These are phyloP conservation scores for Amphiprion clarkii DNA, from an alignment of 2,797 vertebrate species.

Conservation along the genomic window DNA sequence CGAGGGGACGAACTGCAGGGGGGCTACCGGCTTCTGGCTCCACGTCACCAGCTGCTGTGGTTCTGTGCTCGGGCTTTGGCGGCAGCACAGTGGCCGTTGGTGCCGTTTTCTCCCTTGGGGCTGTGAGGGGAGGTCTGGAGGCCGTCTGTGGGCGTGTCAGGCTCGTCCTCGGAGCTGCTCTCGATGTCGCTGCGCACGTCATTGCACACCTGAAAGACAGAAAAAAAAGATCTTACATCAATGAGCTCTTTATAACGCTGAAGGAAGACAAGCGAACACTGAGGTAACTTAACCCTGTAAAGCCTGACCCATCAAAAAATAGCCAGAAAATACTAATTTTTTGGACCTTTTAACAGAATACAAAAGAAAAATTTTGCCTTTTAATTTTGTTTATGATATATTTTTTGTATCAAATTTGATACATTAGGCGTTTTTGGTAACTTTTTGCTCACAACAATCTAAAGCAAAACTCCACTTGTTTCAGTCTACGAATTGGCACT, in stretches of 20 bases:
- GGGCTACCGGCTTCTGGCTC: conserved; percentile 15
- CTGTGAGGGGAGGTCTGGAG: conserved; percentile 61
- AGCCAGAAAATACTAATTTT: no score
- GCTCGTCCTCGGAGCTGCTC: conserved; percentile 96
- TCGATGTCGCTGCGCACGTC: conserved; percentile 98
- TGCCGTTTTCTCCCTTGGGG: conserved; percentile 89
- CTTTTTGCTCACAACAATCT: no score
- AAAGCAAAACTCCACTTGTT: no score
- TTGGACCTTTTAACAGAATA: no score
- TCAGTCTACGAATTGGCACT: no score
- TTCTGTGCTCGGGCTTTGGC: conserved; percentile 82
- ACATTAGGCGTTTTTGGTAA: no score
- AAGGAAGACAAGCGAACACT: not conserved
- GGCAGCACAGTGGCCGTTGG: conserved; percentile 88
- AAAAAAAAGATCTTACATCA: not conserved
- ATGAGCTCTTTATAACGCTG: not conserved
- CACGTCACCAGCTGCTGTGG: conserved; percentile 77
- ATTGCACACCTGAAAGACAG: conserved; percentile 88
- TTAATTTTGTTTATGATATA: no score
- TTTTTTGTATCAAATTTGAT: no score
- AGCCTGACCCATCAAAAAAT: no score
- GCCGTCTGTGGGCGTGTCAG: conserved; percentile 56
- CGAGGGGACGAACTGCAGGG: conserved; percentile 38
- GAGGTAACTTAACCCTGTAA: not conserved
- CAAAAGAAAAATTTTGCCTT: no score